Percentiles rank a stretch among this genome's conserved stretches.
Conservation (phyloP, 2,797 vertebrate species). For the Tadarida brasiliensis region DNA sequence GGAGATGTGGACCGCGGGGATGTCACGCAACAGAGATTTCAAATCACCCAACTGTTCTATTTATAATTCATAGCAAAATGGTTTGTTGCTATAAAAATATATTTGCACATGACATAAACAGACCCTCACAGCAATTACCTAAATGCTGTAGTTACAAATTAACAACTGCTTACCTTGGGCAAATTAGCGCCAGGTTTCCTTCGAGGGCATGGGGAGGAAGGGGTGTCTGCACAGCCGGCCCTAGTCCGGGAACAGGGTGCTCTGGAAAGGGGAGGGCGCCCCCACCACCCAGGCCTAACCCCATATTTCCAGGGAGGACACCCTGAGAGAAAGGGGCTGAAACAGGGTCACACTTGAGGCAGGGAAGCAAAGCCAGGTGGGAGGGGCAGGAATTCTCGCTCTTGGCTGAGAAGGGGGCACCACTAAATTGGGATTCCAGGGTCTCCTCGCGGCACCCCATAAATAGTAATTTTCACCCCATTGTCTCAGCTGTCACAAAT, state of each 20-base stretch:
- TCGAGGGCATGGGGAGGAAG: background rate
- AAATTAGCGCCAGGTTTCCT: background rate
- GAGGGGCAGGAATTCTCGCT: background rate
- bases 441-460: background rate
- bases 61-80: conserved; percentile 56
- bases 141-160: background rate
- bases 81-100: conserved; percentile 68
- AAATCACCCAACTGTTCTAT: background rate
- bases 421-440: background rate
- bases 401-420: background rate
- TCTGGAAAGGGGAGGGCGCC: no score
- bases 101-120: conserved; percentile 61
- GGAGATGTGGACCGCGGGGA: accelerated
- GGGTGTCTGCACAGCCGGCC: accelerated
- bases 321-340: background rate
- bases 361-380: no score
- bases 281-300: background rate
- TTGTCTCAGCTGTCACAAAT: background rate
- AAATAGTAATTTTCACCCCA: background rate
- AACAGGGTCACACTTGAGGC: background rate
- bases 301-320: accelerated
- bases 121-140: conserved; percentile 26
- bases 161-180: background rate
- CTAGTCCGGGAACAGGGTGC: accelerated
- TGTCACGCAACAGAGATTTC: background rate